Base-by-base conservation (phyloP, 2,888 invertebrate species). In the Sycophila texana region DNA sequence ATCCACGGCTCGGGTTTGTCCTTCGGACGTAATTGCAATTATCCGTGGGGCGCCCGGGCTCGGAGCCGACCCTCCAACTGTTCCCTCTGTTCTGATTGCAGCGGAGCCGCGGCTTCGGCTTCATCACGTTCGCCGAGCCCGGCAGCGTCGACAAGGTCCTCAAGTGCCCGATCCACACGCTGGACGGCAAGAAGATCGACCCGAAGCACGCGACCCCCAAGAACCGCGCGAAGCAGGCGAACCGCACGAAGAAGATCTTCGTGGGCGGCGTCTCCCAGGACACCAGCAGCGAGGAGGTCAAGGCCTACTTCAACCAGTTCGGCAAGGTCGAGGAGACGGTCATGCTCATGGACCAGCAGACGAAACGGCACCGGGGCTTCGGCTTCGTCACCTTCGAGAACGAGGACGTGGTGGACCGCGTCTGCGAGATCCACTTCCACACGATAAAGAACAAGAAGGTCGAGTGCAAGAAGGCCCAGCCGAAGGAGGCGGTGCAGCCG, bases 321-420 rank as follows among this genome's bases (percentile, higher is more conserved):
- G 97, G 97, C 20, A 95, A 95, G 88, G 97, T 96, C 22, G 97
- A 97, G 89, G 97, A 97, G 91, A 96, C 97, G 47, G 97, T 97
- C 20, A 97, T 97, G 97, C 92, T 97, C 84, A 97, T 97, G 97
- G 97, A 97, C 90, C 97, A 97, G 91, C 97, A 97, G 91, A 97
- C 97, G 49, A 97, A 97, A 88, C 94, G 97, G 77, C 97, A 97
- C 90, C 93, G 97, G 74, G 97, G 97, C 82, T 97, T 97, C 90
- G 97, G 97, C 55, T 97, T 97, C 91, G 97, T 97, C 80, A 97
- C 97, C 58, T 97, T 97, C 91, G 97, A 97, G 89, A 96, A 95
- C 86, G 97, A 97, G 90, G 97, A 97, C 89, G 96, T 96, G 2
- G 97, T 97, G 20, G 97, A 97, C 89, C 94, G 96, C 83, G 97